Evolutionary conservation across 1,140 invertebrate genomes (phyloP).

Genomic region (Periplaneta americana): DNA sequence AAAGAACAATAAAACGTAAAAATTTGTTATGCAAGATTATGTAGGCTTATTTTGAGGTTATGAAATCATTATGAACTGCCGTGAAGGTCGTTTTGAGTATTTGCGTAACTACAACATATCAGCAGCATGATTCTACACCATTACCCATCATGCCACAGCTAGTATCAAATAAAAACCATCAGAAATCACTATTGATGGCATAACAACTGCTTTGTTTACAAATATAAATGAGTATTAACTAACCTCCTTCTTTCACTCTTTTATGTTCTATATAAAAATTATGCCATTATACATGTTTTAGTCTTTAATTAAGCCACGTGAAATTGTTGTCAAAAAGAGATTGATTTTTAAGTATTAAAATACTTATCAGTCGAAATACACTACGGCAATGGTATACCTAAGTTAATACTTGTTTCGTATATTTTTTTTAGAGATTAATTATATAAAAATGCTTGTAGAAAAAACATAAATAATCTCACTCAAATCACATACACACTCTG

Average conservation of each 20-base stretch:
- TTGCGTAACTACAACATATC: not conserved
- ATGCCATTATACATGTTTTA: not conserved
- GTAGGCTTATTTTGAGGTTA: not conserved
- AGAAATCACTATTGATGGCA: not conserved
- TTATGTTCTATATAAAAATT: not conserved
- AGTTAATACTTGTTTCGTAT: conserved; percentile 11
- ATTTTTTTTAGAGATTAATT: not conserved
- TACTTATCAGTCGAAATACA: conserved; percentile 8
- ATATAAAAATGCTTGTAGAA: conserved; percentile 8
- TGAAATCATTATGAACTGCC: not conserved
- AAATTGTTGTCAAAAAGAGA: not conserved
- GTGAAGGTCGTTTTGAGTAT: not conserved
- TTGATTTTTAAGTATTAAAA: conserved; percentile 2
- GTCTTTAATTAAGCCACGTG: conserved; percentile 5
- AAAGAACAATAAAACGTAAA: too few species aligned
- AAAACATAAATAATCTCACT: conserved; percentile 18
- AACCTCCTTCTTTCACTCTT: not conserved
- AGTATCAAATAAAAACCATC: too few species aligned
- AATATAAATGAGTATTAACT: not conserved
- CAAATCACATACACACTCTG: conserved; percentile 9
- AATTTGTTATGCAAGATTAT: too few species aligned
- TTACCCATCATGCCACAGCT: too few species aligned
- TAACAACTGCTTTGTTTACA: not conserved
- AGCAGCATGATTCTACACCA: not conserved
- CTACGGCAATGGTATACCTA: conserved; percentile 10